Evolutionary conservation across 2,797 vertebrate species (phyloP).

Genomic region (Onychomys leucogaster): DNA sequence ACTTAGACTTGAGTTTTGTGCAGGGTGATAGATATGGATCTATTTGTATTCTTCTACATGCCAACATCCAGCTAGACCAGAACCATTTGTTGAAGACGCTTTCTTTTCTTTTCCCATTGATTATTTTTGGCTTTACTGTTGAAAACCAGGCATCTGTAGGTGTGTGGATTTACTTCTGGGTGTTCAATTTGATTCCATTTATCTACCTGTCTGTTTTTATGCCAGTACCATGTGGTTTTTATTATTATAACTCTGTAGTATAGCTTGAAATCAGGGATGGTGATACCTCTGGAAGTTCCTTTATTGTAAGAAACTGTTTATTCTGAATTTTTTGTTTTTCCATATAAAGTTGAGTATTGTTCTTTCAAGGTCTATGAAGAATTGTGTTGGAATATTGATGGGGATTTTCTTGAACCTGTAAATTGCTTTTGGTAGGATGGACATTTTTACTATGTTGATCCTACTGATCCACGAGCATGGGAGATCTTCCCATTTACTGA

Average conservation of each 20-base stretch:
- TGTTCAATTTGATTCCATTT: neutral
- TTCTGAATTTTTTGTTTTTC: neutral
- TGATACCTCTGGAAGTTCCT: neutral
- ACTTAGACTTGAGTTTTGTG: neutral
- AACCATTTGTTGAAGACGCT: neutral
- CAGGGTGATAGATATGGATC: neutral
- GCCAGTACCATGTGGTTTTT: too few species aligned
- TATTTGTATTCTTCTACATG: neutral
- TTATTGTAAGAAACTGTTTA: neutral
- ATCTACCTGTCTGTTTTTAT: neutral
- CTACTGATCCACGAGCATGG: neutral
- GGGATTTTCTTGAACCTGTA: neutral
- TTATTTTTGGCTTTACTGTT: neutral
- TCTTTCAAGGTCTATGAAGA: neutral
- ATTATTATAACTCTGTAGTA: too few species aligned
- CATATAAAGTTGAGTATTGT: neutral
- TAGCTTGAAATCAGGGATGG: neutral
- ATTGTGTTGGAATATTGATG: neutral
- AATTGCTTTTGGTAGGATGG: neutral
- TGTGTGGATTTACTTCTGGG: neutral
- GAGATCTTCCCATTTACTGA: neutral
- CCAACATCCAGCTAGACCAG: neutral
- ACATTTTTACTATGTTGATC: neutral
- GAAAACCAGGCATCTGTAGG: neutral
- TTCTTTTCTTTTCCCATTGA: neutral